Evolutionary conservation across 2,888 invertebrate genomes (phyloP), one percentile per base, ranked within the genome.

Genomic region (Cerceris ruficornis): DNA sequence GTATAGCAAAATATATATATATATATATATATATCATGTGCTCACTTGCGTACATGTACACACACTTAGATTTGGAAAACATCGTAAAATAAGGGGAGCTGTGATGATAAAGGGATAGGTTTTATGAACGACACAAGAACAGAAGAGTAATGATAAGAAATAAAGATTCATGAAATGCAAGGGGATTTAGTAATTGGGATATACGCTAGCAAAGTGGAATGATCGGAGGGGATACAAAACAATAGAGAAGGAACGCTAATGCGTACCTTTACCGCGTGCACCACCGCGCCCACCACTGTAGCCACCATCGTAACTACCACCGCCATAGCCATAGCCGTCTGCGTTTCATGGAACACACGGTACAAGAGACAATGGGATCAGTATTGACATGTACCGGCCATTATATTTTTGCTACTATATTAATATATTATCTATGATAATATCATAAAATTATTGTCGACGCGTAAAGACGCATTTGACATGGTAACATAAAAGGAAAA

Each of bases 231-330:
- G 73, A 81, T 83, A 85, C 79, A 85, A 88, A 85, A 87, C 79
- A 87, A 87, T 87, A 90, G 86, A 90, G 89, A 91, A 92, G 92
- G 92, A 91, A 92, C 92, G 92, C 92, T 91, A 91, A 91, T 91
- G 92, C 92, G 94, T 97, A 97, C 97, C 97, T 97, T 97, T 97
- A 94, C 95, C 95, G 93, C 95, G 96, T 94, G 96, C 95, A 94
- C 96, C 96, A 94, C 96, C 95, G 94, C 97, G 96, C 94, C 96
- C 96, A 94, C 96, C 95, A 93, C 94, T 94, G 94, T 96, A 96
- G 94, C 97, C 96, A 95, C 96, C 96, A 94, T 96, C 96, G 95
- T 96, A 96, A 94, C 96, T 96, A 95, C 96, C 96, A 95, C 95
- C 95, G 95, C 96, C 96, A 94, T 96, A 96, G 95, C 96, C 97